These are phyloP conservation scores for Guaruba guarouba DNA, from an alignment of 2,113 vertebrate genomes.

Conservation along the genomic window DNA sequence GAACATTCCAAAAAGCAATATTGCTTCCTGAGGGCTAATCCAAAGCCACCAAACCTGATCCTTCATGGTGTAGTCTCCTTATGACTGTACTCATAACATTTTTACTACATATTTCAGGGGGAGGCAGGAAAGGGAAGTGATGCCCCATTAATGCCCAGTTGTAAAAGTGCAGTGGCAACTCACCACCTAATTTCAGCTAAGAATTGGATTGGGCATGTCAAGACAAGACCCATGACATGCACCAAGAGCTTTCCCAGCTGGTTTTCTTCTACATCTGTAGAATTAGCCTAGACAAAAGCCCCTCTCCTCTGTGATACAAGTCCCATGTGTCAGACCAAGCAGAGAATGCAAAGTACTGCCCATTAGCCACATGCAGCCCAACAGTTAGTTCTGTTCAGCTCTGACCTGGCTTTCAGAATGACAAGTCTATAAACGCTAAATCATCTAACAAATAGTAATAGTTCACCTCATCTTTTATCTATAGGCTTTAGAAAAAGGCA, in stretches of 20 bases:
- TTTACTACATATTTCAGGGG: background rate
- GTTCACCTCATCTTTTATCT: background rate
- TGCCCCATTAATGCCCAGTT: fast-evolving
- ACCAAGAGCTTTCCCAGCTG: background rate
- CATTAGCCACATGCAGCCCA: fast-evolving
- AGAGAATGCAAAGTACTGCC: background rate
- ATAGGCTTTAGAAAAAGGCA: background rate
- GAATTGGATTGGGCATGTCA: background rate
- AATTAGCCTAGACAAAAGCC: background rate
- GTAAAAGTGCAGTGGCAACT: background rate
- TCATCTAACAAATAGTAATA: background rate
- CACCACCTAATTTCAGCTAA: background rate
- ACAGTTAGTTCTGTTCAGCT: background rate
- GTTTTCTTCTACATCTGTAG: background rate
- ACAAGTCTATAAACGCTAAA: background rate
- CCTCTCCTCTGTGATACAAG: background rate
- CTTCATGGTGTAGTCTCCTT: background rate
- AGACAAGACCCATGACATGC: background rate
- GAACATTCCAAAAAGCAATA: background rate
- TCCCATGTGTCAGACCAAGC: background rate
- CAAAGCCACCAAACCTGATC: background rate
- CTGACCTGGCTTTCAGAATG: background rate
- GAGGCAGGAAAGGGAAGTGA: background rate
- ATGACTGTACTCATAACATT: background rate
- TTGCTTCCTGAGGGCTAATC: background rate